These are phyloP conservation scores for Pegoplata infirma DNA, from an alignment of 2,888 invertebrate species.

Conservation along the genomic window DNA sequence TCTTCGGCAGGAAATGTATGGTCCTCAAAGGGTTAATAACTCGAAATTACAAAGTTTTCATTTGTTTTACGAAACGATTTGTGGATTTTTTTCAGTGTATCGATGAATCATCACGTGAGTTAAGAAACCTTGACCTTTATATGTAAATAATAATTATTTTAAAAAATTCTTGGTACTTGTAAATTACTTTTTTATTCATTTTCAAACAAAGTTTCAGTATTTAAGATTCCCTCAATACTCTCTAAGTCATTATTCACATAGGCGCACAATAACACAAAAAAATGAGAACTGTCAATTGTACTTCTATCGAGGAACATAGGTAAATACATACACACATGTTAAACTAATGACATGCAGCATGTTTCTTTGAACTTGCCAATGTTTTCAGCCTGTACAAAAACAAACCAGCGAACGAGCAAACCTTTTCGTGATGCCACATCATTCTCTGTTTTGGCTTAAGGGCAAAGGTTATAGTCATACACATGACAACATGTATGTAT, in stretches of 20 bases:
- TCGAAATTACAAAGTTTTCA: no score
- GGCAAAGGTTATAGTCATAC: conserved; percentile 32
- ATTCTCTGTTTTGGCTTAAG: neutral
- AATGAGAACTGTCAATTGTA: conserved; percentile 31
- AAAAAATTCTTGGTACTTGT: no score
- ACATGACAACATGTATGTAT: neutral
- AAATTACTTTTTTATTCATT: no score
- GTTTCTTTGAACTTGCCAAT: conserved; percentile 45
- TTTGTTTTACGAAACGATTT: no score
- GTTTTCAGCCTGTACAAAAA: conserved; percentile 39
- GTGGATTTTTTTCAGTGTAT: no score
- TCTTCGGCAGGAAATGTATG: no score
- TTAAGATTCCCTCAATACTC: neutral
- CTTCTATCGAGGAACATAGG: neutral
- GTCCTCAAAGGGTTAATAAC: no score
- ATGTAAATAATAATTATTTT: no score
- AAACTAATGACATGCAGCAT: conserved; percentile 40
- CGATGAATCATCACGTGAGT: no score
- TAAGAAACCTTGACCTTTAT: no score
- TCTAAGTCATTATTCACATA: conserved; percentile 3
- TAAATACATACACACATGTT: conserved; percentile 1
- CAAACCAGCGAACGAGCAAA: conserved; percentile 18
- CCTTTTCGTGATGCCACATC: conserved; percentile 16
- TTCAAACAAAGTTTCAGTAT: no score
- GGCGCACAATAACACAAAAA: neutral